A percentile compares a stretch with the other conserved stretches of the same genome.
Evolutionary conservation across 1,140 invertebrate species (phyloP).

Genomic region (Hypothenemus hampei): DNA sequence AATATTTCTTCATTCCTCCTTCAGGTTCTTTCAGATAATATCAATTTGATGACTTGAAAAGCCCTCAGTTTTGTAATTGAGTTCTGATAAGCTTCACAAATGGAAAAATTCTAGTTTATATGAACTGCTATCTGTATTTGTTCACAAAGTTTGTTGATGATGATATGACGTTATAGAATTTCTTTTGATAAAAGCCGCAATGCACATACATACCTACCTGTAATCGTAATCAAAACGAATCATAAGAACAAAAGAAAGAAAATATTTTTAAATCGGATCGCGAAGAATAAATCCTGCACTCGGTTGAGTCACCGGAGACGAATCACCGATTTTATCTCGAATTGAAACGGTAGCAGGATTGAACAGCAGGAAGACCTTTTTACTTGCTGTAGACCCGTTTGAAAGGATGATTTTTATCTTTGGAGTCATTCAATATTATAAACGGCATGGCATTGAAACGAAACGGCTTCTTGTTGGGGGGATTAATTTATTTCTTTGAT

Average conservation of each 20-base stretch:
- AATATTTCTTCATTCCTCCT: too few species aligned
- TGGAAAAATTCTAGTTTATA: too few species aligned
- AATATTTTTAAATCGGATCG: slow-evolving; percentile 14
- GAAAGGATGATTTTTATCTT: slow-evolving; percentile 27
- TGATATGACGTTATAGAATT: too few species aligned
- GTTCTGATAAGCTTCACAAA: too few species aligned
- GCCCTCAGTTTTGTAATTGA: too few species aligned
- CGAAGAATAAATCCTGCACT: slow-evolving; percentile 17
- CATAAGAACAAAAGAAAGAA: slow-evolving; percentile 4
- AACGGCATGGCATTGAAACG: slow-evolving; percentile 20
- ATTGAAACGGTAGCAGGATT: slow-evolving; percentile 28
- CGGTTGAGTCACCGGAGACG: slow-evolving; percentile 16
- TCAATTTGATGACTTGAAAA: too few species aligned
- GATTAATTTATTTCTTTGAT: slow-evolving; percentile 23
- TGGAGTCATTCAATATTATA: slow-evolving; percentile 26
- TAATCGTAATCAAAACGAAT: slow-evolving; percentile 6
- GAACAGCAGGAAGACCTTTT: slow-evolving; percentile 28
- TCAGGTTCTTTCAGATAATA: too few species aligned
- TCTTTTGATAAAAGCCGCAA: not conserved
- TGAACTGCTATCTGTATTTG: too few species aligned
- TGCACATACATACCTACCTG: too few species aligned
- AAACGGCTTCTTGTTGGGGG: slow-evolving; percentile 19
- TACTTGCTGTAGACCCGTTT: slow-evolving; percentile 22
- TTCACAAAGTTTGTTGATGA: too few species aligned
- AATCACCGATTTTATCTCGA: slow-evolving; percentile 23